These are phyloP conservation scores for Erythrolamprus reginae DNA, from an alignment of 2,113 vertebrate genomes.

Conservation along the genomic window DNA sequence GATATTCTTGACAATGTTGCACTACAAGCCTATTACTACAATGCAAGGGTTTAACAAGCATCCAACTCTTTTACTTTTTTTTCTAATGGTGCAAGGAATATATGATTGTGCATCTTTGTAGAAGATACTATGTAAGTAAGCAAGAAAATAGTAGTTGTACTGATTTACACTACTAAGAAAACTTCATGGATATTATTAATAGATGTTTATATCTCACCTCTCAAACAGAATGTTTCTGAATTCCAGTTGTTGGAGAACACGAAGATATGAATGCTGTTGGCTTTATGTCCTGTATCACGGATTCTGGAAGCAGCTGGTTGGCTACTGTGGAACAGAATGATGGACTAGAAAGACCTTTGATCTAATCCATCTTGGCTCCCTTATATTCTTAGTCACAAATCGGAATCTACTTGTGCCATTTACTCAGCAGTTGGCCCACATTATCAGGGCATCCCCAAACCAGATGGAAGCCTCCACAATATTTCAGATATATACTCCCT, in stretches of 20 bases:
- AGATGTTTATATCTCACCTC: not conserved
- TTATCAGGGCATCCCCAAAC: not conserved
- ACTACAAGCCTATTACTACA: not conserved
- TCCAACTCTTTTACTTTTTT: not conserved
- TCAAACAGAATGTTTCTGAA: not conserved
- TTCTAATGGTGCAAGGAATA: not conserved
- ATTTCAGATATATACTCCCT: not conserved
- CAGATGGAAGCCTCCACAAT: not conserved
- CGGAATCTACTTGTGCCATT: not conserved
- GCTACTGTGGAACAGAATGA: not conserved
- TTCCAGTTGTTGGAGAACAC: not conserved
- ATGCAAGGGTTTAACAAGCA: not conserved
- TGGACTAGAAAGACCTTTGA: not conserved
- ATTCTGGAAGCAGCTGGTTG: not conserved
- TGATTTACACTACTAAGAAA: not conserved
- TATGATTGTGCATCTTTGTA: not conserved
- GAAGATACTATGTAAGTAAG: not conserved
- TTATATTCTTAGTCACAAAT: not conserved
- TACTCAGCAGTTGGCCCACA: not conserved
- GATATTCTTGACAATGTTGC: not conserved
- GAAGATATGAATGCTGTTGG: not conserved
- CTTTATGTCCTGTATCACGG: not conserved
- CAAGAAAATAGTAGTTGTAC: not conserved
- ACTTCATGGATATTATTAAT: not conserved
- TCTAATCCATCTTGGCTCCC: not conserved